Percentiles rank a stretch among this genome's conserved stretches.
phyloP scores from a whole-genome alignment of 2,113 vertebrate genomes.

The Anarrhichthys ocellatus region DNA sequence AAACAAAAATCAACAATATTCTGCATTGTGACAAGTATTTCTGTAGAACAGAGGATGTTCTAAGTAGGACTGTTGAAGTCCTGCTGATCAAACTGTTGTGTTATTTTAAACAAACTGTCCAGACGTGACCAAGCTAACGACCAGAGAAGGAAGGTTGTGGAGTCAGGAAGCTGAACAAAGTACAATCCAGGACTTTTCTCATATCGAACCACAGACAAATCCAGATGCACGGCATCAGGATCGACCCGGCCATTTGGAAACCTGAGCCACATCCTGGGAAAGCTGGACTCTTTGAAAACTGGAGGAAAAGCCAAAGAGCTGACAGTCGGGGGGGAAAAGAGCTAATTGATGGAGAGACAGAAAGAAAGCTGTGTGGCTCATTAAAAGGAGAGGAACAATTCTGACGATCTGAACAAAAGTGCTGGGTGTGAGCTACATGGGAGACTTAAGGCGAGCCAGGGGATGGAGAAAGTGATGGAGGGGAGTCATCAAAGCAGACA shows the following conservation, averaged over 20 bases:
- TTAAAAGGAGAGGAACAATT: neutral
- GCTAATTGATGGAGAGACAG: neutral
- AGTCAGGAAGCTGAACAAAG: neutral
- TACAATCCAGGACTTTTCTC: neutral
- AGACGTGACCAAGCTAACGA: too few species aligned
- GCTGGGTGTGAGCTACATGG: neutral
- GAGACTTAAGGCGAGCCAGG: neutral
- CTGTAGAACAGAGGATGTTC: too few species aligned
- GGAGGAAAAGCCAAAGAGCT: neutral
- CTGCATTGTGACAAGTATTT: too few species aligned
- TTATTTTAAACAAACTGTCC: too few species aligned
- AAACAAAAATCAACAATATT: too few species aligned
- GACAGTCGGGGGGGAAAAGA: neutral
- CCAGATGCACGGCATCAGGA: neutral
- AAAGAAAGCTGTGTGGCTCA: neutral
- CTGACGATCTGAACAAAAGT: neutral
- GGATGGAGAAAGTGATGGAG: neutral
- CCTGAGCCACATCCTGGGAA: neutral
- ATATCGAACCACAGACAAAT: neutral
- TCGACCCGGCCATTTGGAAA: neutral
- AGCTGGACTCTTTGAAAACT: neutral
- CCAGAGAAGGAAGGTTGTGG: too few species aligned
- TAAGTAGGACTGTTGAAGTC: too few species aligned
- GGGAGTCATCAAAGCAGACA: constrained; percentile 1
- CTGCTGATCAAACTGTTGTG: too few species aligned